Evolutionary conservation across 2,797 vertebrate species (phyloP).

Genomic region (Urocyon cinereoargenteus): DNA sequence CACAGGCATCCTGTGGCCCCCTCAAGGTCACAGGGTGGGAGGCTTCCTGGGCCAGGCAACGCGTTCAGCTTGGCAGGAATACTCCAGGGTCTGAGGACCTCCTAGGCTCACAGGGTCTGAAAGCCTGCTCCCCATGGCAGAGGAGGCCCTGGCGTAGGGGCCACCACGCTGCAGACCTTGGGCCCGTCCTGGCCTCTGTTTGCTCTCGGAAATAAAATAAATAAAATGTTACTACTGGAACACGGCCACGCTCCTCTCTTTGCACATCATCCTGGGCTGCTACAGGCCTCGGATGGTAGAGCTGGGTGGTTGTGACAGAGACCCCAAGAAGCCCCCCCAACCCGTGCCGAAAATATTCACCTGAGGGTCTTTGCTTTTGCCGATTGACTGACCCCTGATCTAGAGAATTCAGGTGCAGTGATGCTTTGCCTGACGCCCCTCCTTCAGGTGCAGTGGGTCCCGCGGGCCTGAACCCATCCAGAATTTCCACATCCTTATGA

Average conservation of each 20-base stretch:
- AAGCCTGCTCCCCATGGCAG: not conserved
- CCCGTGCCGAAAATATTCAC: not conserved
- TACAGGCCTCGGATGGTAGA: not conserved
- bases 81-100: not conserved
- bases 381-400: not conserved
- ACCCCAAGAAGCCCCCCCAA: not conserved
- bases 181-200: slow-evolving; percentile 16
- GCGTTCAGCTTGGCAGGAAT: not conserved
- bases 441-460: not conserved
- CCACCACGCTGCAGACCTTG: not conserved
- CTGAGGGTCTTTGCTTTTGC: not conserved
- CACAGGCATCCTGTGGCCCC: not conserved
- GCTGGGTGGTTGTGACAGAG: not conserved
- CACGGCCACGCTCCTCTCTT: not conserved
- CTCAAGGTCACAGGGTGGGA: not conserved
- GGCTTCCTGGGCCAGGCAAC: rapidly evolving
- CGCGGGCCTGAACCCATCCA: not conserved
- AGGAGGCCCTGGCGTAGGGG: not conserved
- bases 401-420: not conserved
- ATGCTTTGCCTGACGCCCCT: not conserved
- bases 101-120: not conserved
- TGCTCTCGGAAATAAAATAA: slow-evolving; percentile 46
- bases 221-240: slow-evolving; percentile 38
- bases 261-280: slow-evolving; percentile 32
- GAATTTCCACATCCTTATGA: not conserved